A percentile compares a stretch with the other conserved stretches of the same genome.
phyloP scores from a whole-genome alignment of 92 coral and sea anemone genomes.

The Muricea muricata region DNA sequence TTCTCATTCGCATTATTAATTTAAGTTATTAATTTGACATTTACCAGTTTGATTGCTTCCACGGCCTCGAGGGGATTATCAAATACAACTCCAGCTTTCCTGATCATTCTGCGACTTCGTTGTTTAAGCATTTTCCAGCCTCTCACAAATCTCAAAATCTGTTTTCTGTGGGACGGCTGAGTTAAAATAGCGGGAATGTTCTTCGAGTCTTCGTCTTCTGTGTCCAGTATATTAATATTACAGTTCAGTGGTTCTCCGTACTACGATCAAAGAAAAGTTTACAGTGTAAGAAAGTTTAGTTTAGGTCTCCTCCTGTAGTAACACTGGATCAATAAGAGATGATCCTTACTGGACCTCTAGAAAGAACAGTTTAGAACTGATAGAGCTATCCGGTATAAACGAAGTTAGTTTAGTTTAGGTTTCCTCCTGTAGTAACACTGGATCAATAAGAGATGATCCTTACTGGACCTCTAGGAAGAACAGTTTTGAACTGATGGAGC shows the following conservation, averaged over 20 bases:
- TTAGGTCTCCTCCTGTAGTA: neutral
- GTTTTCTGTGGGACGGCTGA: conserved; percentile 72
- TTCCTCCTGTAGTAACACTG: conserved; percentile 8
- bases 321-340: conserved; percentile 6
- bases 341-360: conserved; percentile 5
- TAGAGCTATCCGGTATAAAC: neutral
- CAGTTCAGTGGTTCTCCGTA: conserved; percentile 69
- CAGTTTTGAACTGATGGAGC: too few species aligned
- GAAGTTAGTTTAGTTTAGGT: neutral
- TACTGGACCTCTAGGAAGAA: conserved; percentile 5
- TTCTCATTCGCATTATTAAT: too few species aligned
- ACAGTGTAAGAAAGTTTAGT: neutral
- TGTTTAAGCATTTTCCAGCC: conserved; percentile 86
- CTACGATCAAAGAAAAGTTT: conserved; percentile 39
- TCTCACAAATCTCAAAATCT: conserved; percentile 64
- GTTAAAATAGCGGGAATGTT: conserved; percentile 73
- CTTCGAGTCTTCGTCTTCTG: conserved; percentile 71
- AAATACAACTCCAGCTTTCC: conserved; percentile 83
- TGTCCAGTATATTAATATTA: conserved; percentile 76
- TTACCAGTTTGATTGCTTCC: conserved; percentile 70
- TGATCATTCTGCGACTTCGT: conserved; percentile 71
- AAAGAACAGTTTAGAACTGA: too few species aligned
- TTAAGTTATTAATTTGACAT: neutral
- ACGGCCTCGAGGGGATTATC: conserved; percentile 79
- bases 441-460: neutral